Evolutionary conservation across 2,113 vertebrate genomes (phyloP), one percentile per base, ranked within the genome.

Genomic region (Capreolus pygargus): DNA sequence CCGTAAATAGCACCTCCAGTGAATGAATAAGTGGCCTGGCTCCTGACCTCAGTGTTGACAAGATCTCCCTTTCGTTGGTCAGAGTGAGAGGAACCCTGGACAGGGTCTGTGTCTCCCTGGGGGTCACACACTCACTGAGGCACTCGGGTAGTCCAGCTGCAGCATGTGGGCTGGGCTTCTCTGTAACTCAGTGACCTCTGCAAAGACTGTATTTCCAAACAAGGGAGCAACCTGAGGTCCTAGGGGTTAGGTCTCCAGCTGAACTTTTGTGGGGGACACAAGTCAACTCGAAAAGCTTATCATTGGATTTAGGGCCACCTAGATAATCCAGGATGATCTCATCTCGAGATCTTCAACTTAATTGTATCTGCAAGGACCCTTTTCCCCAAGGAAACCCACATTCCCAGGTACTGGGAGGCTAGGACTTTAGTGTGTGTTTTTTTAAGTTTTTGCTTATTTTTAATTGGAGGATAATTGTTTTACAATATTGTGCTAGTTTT

Each of bases 51-150:
- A 15, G 12, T 30, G 19, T 33, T 36, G 55, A 47, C 9, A 3
- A 25, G 25, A 14, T 7, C 19, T 19, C 3, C 21, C 3, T 84
- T 33, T 21, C 2, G 74, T n/a, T 21, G 7, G 76, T 33, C 6
- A 4, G 54, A 25, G 55, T 2, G 19, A 45, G 23, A 50, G 25
- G 13, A 7, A 27, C 0, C 0, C 27, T 14, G 3, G 4, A 12
- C 7, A 1, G n/a, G 28, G 7, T 7, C 23, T 2, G 1, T 17
- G 23, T 19, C 47, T 52, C 30, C 2, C 1, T 1, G 6, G 76
- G 36, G 5, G 6, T 43, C 16, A 1, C 78, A 3, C 5, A 0
- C 15, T 19, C 7, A 39, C 14, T 12, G 0, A 6, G 55, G 7
- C 1, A 2, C 25, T 21, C 6, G 0, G 25, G 36, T 1, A 10